Evolutionary conservation across 2,888 invertebrate genomes (phyloP).

Genomic region (Pyrrhia umbra): DNA sequence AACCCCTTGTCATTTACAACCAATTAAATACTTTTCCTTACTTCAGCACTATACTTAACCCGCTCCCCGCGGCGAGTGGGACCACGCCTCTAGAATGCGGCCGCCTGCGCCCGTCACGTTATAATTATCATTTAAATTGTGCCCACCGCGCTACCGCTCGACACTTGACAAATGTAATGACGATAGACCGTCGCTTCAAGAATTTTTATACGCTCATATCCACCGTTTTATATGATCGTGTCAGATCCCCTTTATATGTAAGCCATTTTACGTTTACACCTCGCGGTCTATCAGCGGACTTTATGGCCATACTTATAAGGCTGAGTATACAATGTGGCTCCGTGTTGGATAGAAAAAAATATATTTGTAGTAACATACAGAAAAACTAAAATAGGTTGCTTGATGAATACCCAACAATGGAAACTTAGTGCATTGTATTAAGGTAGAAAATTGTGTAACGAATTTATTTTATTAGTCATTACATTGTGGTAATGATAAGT

Average conservation of each 20-base stretch:
- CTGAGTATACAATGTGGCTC: conserved; percentile 41
- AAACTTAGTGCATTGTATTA: conserved; percentile 58
- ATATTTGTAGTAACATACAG: conserved; percentile 62
- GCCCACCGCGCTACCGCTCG: conserved; percentile 84
- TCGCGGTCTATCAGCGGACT: conserved; percentile 28
- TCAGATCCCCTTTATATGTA: conserved; percentile 81
- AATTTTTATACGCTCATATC: conserved; percentile 90
- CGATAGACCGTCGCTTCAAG: conserved; percentile 85
- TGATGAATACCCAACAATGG: conserved; percentile 61
- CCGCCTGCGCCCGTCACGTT: conserved; percentile 74
- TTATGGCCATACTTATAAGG: conserved; percentile 44
- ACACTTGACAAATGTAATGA: conserved; percentile 90
- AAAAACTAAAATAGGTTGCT: conserved; percentile 71
- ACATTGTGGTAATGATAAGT: conserved; percentile 66
- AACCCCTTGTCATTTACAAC: conserved; percentile 41
- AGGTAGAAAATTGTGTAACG: conserved; percentile 54
- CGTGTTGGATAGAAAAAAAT: conserved; percentile 12
- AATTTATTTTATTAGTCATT: conserved; percentile 55
- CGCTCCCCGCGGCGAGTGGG: conserved; percentile 39
- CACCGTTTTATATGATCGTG: conserved; percentile 87
- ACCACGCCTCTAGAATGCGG: conserved; percentile 56
- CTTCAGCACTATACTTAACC: conserved; percentile 33
- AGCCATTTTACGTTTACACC: conserved; percentile 61
- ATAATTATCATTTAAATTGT: conserved; percentile 90
- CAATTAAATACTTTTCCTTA: conserved; percentile 39